These are phyloP conservation scores for Drosophila subquinaria DNA, from an alignment of 2,888 invertebrate species.

Conservation along the genomic window DNA sequence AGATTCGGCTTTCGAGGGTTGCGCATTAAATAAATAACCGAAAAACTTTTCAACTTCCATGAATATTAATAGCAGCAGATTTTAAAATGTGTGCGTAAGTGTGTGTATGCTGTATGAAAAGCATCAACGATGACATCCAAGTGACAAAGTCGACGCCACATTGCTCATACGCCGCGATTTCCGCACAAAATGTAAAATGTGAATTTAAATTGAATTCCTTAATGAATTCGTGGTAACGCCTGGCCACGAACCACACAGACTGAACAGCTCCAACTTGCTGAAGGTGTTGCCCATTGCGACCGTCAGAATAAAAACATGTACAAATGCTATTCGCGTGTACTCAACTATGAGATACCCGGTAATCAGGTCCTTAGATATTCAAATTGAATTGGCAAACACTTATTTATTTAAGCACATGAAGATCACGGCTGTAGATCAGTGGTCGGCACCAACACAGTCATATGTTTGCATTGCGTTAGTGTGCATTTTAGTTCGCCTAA, in stretches of 20 bases:
- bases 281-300: constrained; percentile 58
- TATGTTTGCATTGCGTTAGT: too few species aligned
- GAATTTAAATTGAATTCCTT: constrained; percentile 80
- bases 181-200: constrained; percentile 67
- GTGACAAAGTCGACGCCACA: constrained; percentile 43
- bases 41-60: constrained; percentile 76
- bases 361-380: too few species aligned
- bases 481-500: too few species aligned
- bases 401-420: neutral
- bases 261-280: constrained; percentile 24
- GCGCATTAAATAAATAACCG: constrained; percentile 78
- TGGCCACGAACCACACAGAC: constrained; percentile 46
- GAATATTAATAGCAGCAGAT: constrained; percentile 78
- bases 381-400: too few species aligned
- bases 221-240: constrained; percentile 71
- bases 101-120: constrained; percentile 8
- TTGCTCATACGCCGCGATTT: constrained; percentile 61
- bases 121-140: constrained; percentile 52
- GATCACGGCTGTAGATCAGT: too few species aligned
- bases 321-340: neutral
- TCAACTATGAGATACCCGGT: neutral
- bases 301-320: constrained; percentile 51
- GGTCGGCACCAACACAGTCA: too few species aligned
- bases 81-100: constrained; percentile 46
- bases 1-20: constrained; percentile 17